These are phyloP conservation scores for Kradibia gibbosae DNA, from an alignment of 1,140 invertebrate genomes.

Conservation along the genomic window DNA sequence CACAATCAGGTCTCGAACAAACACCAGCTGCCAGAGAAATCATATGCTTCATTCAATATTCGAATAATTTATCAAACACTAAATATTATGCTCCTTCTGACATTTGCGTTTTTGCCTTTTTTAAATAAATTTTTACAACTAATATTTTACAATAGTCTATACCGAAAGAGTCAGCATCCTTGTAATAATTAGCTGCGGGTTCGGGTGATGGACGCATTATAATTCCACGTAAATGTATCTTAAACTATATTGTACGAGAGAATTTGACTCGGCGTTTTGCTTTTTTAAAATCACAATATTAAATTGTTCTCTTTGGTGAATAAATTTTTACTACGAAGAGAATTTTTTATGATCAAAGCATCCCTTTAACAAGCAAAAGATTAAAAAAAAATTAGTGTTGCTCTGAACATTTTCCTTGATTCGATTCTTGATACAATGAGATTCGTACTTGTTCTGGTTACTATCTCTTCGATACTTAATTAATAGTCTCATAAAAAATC, in stretches of 20 bases:
- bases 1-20: constrained; percentile 39
- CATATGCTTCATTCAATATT: constrained; percentile 38
- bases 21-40: constrained; percentile 40
- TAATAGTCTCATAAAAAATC: background rate
- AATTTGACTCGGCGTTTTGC: background rate
- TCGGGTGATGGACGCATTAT: background rate
- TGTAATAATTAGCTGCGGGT: background rate
- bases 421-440: no score
- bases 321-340: no score
- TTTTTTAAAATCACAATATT: background rate
- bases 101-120: background rate
- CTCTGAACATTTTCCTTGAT: no score
- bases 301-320: background rate
- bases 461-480: background rate
- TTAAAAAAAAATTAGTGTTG: no score
- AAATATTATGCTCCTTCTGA: background rate
- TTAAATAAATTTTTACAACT: constrained; percentile 35
- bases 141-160: background rate
- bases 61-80: constrained; percentile 38
- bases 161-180: no score
- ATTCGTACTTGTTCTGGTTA: no score
- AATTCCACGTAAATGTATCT: background rate
- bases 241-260: background rate
- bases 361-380: no score
- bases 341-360: no score